Base-by-base conservation (phyloP, 1,140 invertebrate species). In the Semibalanus balanoides region DNA sequence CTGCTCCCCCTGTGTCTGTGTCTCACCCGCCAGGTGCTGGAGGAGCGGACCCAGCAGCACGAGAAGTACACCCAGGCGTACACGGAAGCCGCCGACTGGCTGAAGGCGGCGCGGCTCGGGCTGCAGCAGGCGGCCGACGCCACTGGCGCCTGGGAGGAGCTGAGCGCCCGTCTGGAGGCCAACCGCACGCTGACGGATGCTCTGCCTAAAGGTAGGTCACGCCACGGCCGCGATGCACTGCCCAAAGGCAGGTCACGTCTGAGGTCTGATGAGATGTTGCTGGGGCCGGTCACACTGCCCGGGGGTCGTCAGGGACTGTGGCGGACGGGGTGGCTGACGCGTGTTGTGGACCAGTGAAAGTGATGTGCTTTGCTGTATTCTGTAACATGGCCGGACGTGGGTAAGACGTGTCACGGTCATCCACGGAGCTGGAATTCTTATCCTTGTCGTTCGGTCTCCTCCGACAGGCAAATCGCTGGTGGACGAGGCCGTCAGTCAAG, bases 51-150 rank as follows among this genome's bases (percentile, higher is more conserved):
- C 0, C 90, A 90, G 77, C 89, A 91, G 76, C 94, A 97, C 79
- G 94, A 96, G 80, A 88, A 90, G 78, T 96, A 94, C 83, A 91
- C 93, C 80, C 88, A 89, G 80, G 88, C 89, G 0, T 93, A 92
- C 78, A 90, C 91, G 77, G 90, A 90, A 80, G 90, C 93, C 78
- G 88, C 90, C 73, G 93, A 96, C 78, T 96, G 93, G 92, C 87
- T 97, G n/a, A 87, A 92, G 70, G 91, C 90, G 79, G 89, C 90
- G 7, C 90, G 93, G 81, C 87, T 94, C 28, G 89, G 93, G 77
- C 87, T 95, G 35, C 94, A 96, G 81, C 90, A 93, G 79, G 91
- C 92, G 79, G 89, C 91, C 30, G 91, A 94, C 81, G 89, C 90
- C 28, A 92, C 94, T 80, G 93, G 93, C 25, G 92, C 94, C 79